Evolutionary conservation across 2,888 invertebrate genomes (phyloP), one percentile per base, ranked within the genome.

Genomic region (Rotaria magnacalcarata): DNA sequence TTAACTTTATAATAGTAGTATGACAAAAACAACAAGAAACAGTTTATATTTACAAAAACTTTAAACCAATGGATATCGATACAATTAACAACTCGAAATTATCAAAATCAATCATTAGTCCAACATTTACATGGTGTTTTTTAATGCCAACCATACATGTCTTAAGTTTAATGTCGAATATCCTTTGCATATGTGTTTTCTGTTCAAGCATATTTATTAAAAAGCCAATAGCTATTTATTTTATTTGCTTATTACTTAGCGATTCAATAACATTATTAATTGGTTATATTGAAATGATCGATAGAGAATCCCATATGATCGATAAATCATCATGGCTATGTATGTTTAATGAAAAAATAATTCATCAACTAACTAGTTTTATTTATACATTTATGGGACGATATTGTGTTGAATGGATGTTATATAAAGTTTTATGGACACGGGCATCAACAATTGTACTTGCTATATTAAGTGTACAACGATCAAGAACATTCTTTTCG

Each of bases 401-500:
- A 7, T 34, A 19, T 27, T 67, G 67, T 67, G 34, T 67, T 16
- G 67, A 67, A 34, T 67, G 67, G 67, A 41, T 67, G 6, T 34
- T 67, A 67, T 67, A 67, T 67, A 34, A 34, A 67, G 19, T 67
- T 41, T 34, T 67, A 19, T 67, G 67, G 67, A 34, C 34, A 67
- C 67, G 67, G 19, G 67, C 19, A 19, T 67, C 67, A 67, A 67
- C 34, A 16, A 67, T 67, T 19, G 6, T 41, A 16, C 34, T 67
- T 16, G 67, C 67, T 27, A 67, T 67, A 67, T 67, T 67, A 67
- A 67, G 67, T 67, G 34, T 67, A 34, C 67, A 67, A 67, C 67
- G 67, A 67, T 14, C 67, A 41, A 27, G 67, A 67, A 67, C 67
- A 67, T 67, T 67, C 19, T 67, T 67, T 19, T 67, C 67, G 24